Evolutionary conservation across 2,888 invertebrate species (phyloP).

Genomic region (Cryptocephalus primarius): DNA sequence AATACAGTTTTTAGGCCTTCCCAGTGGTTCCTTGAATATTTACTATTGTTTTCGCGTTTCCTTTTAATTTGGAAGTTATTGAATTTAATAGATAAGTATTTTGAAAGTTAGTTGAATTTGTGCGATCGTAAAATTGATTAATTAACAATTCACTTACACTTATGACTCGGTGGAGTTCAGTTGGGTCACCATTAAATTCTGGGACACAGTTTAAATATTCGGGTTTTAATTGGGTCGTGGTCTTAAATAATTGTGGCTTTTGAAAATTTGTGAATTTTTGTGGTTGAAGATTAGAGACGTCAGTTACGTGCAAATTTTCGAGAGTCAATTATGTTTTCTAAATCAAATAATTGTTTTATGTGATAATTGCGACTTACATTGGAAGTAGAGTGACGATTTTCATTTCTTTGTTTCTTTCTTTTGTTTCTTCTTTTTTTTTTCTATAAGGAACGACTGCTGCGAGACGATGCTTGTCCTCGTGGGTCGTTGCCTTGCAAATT

Average conservation of each 20-base stretch:
- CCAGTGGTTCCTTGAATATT: constrained; percentile 8
- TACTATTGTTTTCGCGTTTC: constrained; percentile 5
- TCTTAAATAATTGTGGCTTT: not conserved
- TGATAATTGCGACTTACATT: too few relatives aligned
- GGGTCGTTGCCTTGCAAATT: too few relatives aligned
- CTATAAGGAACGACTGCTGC: too few relatives aligned
- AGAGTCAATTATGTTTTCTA: too few relatives aligned
- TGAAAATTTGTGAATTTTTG: too few relatives aligned
- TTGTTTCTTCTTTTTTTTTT: too few relatives aligned
- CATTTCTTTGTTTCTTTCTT: too few relatives aligned
- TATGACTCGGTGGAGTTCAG: constrained; percentile 1
- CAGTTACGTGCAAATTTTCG: too few relatives aligned
- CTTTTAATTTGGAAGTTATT: constrained; percentile 4
- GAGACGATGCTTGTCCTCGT: too few relatives aligned
- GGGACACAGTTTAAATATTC: constrained; percentile 5
- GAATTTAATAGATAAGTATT: constrained; percentile 8
- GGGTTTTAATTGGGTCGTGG: constrained; percentile 3
- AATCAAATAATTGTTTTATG: too few relatives aligned
- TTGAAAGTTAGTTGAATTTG: constrained; percentile 6
- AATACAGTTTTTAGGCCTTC: constrained; percentile 2
- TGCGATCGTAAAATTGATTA: constrained; percentile 3
- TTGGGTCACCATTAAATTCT: constrained; percentile 5
- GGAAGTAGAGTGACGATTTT: too few relatives aligned
- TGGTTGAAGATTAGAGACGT: too few relatives aligned
- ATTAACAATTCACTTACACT: constrained; percentile 1